These are phyloP conservation scores for Cladopsammia gracilis DNA, from an alignment of 64 coral and sea anemone species.

Conservation along the genomic window DNA sequence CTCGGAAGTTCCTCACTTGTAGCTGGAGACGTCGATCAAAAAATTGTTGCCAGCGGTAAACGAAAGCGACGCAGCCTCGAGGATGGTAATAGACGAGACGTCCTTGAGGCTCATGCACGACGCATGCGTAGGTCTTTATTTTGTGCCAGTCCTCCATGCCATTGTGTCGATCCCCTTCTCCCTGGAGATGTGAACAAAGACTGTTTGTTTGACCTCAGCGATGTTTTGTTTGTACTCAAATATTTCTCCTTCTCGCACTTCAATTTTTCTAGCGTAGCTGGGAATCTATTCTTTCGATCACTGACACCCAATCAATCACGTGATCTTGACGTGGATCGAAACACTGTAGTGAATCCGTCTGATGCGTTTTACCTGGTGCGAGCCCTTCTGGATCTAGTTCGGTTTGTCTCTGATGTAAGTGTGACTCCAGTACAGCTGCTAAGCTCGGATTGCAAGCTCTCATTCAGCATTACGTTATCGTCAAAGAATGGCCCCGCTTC, in stretches of 20 bases:
- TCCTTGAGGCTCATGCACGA: constrained; percentile 8
- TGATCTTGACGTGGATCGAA: constrained; percentile 62
- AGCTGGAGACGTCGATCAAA: constrained; percentile 45
- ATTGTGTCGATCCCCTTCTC: background rate
- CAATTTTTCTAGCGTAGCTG: constrained; percentile 26
- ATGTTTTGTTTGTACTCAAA: constrained; percentile 59
- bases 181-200: constrained; percentile 71
- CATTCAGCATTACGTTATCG: constrained; percentile 47
- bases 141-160: constrained; percentile 28
- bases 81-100: background rate
- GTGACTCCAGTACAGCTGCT: constrained; percentile 52
- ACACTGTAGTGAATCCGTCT: constrained; percentile 51
- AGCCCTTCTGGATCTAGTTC: constrained; percentile 49
- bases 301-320: constrained; percentile 10
- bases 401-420: constrained; percentile 32
- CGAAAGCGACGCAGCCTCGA: constrained; percentile 28
- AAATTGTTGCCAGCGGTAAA: constrained; percentile 18
- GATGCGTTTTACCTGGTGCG: constrained; percentile 70
- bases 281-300: constrained; percentile 18
- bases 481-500: constrained; percentile 6
- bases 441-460: constrained; percentile 41
- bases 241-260: constrained; percentile 35
- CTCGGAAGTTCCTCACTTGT: background rate
- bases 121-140: constrained; percentile 51
- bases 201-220: constrained; percentile 66